phyloP scores from a whole-genome alignment of 2,797 vertebrate genomes.

The Triplophysa bombifrons region DNA sequence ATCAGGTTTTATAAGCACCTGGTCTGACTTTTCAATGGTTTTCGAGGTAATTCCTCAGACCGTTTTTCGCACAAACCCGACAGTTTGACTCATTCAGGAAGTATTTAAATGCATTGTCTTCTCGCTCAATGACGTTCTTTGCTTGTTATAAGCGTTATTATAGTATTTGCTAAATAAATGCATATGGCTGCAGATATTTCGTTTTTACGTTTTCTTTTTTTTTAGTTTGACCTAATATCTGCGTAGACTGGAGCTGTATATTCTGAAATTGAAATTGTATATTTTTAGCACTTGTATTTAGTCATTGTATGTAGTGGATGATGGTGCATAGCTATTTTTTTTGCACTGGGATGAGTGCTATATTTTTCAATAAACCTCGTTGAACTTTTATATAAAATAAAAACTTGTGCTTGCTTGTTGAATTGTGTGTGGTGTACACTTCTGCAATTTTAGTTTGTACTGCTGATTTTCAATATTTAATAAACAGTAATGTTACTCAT shows the following conservation, averaged over 20 bases:
- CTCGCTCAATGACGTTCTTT: conserved; percentile 30
- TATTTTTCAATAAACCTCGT: conserved; percentile 75
- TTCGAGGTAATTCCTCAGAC: conserved; percentile 4
- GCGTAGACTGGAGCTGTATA: conserved; percentile 76
- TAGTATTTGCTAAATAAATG: conserved; percentile 52
- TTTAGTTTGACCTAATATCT: conserved; percentile 67
- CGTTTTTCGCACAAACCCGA: conserved; percentile 34
- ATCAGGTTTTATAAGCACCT: conserved; percentile 5
- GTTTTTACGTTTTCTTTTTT: conserved; percentile 21
- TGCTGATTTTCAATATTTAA: too few species aligned
- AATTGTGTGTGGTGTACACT: neutral
- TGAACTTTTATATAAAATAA: conserved; percentile 79
- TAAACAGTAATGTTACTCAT: too few species aligned
- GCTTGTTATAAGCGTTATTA: conserved; percentile 33
- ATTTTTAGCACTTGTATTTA: conserved; percentile 69
- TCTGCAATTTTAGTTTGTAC: neutral
- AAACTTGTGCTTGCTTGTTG: neutral
- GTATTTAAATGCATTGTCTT: conserved; percentile 51
- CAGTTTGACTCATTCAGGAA: conserved; percentile 42
- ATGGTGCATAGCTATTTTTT: conserved; percentile 62
- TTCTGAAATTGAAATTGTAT: conserved; percentile 78
- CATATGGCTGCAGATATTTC: conserved; percentile 75
- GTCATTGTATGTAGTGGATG: conserved; percentile 70
- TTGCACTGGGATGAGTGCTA: conserved; percentile 72
- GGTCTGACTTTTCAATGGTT: conserved; percentile 24